Evolutionary conservation across 2,888 invertebrate genomes (phyloP), one percentile per base, ranked within the genome.

Genomic region (Holacanthella duospinosa): DNA sequence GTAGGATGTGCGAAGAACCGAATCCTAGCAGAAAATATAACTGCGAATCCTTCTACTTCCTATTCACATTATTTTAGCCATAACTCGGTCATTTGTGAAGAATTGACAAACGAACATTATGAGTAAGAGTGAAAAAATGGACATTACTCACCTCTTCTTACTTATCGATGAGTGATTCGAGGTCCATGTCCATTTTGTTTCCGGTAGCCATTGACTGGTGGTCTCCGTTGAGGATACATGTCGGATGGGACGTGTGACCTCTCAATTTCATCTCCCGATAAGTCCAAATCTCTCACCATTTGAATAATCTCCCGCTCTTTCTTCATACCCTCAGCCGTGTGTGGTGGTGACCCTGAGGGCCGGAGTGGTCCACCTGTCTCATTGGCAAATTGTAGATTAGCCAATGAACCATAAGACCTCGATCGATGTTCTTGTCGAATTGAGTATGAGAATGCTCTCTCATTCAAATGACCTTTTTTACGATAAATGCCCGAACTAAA

Each of bases 351-450:
- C 43, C 69, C 68, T 43, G 69, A 68, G 6, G 71, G 67, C 2
- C 69, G 67, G 29, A 64, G 62, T 1, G 68, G 66, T 54, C 68
- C 69, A n/a, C 68, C 71, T 59, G 66, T 65, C 58, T 72, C 70
- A 65, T 71, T 72, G 73, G 88, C 89, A 78, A 93, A 93, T 77
- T 92, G 91, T 67, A 93, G 80, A 76, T 92, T 93, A 66, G 93
- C 91, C 76, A 93, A 80, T 65, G 91, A 91, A 65, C 93, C 93
- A 77, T 93, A 93, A 74, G 92, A 93, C 66, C 93, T 83, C 76
- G 92, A 92, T 70, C 93, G 84, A 76, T 93, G 93, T 77, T 93
- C 93, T 77, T 93, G 93, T 63, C 93, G 81, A 75, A 93, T 93
- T 73, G 93, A 93, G 79, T 93, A 93, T 63, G 91, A 91, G 76